Evolutionary conservation across 2,888 invertebrate genomes (phyloP).

Genomic region (Ophioninae sp.): DNA sequence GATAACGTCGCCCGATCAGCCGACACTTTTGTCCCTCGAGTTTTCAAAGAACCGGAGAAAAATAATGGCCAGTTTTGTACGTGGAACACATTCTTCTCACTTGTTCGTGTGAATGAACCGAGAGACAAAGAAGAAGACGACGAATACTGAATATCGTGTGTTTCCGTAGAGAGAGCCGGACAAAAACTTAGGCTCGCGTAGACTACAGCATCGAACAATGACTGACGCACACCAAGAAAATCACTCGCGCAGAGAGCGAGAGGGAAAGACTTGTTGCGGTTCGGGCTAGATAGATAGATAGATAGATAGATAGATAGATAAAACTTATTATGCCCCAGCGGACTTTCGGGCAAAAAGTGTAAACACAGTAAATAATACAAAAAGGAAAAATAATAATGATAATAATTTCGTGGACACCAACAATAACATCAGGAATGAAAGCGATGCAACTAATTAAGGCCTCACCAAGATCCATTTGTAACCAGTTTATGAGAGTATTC

Average conservation of each 20-base stretch:
- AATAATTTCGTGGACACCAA: no score
- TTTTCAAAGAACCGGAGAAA: background rate
- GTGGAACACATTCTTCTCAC: background rate
- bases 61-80: background rate
- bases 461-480: no score
- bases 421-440: no score
- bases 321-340: no score
- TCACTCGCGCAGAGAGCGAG: conserved; percentile 31
- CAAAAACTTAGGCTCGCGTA: background rate
- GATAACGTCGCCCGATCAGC: background rate
- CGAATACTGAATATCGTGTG: conserved; percentile 28
- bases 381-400: no score
- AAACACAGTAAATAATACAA: no score
- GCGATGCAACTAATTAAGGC: no score
- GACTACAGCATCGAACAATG: conserved; percentile 57
- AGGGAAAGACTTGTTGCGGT: conserved; percentile 18
- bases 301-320: no score
- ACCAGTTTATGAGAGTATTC: no score
- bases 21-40: background rate
- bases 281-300: background rate
- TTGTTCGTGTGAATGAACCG: background rate
- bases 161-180: conserved; percentile 7
- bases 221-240: conserved; percentile 24
- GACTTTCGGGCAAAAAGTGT: no score
- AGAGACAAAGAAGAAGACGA: conserved; percentile 3